A percentile compares a stretch with the other conserved stretches of the same genome.
Conservation (phyloP, 1,140 invertebrate species). For the Heliconius hermathena region DNA sequence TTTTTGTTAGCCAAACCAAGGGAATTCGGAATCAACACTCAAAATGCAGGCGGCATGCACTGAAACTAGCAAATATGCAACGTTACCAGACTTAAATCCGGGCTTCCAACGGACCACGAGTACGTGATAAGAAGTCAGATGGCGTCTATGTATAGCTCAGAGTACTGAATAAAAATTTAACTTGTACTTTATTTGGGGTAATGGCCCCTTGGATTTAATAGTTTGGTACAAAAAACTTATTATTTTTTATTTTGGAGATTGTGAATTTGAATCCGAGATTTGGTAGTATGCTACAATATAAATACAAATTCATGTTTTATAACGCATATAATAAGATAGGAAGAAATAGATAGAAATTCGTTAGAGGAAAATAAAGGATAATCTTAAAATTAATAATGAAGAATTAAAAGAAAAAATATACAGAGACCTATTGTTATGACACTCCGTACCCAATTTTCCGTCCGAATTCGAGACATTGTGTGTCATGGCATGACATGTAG, state of each 20-base stretch:
- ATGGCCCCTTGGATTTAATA: constrained; percentile 3
- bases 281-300: no score
- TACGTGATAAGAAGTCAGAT: constrained; percentile 34
- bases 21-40: constrained; percentile 26
- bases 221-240: not conserved
- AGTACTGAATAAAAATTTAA: constrained; percentile 31
- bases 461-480: no score
- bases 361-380: no score
- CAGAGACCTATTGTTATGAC: no score
- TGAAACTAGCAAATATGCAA: constrained; percentile 37
- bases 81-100: constrained; percentile 29
- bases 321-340: no score
- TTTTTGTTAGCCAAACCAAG: not conserved
- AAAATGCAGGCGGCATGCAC: constrained; percentile 37
- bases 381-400: no score
- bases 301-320: no score
- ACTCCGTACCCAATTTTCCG: no score
- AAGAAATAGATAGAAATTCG: no score
- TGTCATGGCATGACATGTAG: no score
- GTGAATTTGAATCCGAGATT: no score
- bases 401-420: no score
- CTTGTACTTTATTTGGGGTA: not conserved
- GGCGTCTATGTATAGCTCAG: constrained; percentile 16
- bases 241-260: not conserved
- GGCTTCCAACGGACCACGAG: constrained; percentile 23